Evolutionary conservation across 2,113 vertebrate genomes (phyloP), one percentile per base, ranked within the genome.

Genomic region (Pseudonaja textilis): DNA sequence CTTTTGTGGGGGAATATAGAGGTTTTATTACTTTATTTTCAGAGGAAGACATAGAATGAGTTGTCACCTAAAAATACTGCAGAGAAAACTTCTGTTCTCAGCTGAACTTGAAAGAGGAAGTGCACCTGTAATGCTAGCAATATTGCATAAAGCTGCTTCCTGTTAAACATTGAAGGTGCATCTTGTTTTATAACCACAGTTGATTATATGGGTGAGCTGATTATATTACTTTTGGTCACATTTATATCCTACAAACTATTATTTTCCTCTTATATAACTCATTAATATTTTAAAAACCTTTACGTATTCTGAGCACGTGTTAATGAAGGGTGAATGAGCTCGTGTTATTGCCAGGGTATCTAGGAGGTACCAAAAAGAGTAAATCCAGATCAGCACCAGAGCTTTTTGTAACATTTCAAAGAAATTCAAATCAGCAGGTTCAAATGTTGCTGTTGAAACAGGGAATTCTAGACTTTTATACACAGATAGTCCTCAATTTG

Each of bases 151-250:
- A 74, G 39, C 59, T 74, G 81, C 34, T 93, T 93, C 89, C 85
- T 87, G 47, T 56, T 90, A 25, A 42, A 29, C n/a, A 85, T n/a
- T 64, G 74, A 61, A 86, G 34, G n/a, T 59, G 25, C 5, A 87
- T 54, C 25, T 95, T 95, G 91, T 88, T 87, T 57, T 69, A 85
- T 92, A 92, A 94, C 92, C 94, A 89, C 91, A 96, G 93, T 92
- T 96, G 91, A 93, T 92, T 95, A 94, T 95, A 95, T 94, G 95
- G 94, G 94, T 94, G 93, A 88, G 90, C 86, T 89, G 93, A 94
- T 22, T 81, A 81, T 92, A 34, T 55, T 88, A 34, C 11, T 23
- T 81, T 89, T 89, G 64, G 26, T 12, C 59, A 94, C 91, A 85
- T 85, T 92, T 95, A 87, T 16, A 42, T 50, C 11, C 59, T 5